phyloP scores from a whole-genome alignment of 1,140 invertebrate species.

The Microplitis mediator region DNA sequence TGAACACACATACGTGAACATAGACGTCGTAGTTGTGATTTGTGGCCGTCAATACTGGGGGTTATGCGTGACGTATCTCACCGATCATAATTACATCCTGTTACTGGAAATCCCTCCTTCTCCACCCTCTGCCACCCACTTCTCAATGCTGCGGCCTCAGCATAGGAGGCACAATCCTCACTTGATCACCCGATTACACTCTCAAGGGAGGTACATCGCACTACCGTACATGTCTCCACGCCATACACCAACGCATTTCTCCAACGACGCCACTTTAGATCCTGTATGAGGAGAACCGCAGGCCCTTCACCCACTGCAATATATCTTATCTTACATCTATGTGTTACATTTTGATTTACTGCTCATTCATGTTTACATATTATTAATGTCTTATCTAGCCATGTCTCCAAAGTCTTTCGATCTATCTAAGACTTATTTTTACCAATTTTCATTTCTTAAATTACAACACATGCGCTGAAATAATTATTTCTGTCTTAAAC shows the following conservation, averaged over 20 bases:
- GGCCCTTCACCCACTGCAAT: constrained; percentile 1
- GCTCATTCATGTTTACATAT: too few species aligned
- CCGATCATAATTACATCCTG: constrained; percentile 64
- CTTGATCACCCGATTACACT: neutral
- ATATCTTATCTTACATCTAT: neutral
- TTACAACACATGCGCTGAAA: too few species aligned
- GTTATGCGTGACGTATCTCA: constrained; percentile 62
- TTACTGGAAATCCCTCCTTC: constrained; percentile 50
- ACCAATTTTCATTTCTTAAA: too few species aligned
- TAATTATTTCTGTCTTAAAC: too few species aligned
- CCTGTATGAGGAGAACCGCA: constrained; percentile 18
- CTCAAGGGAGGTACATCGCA: constrained; percentile 11
- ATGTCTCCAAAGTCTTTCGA: too few species aligned
- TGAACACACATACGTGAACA: constrained; percentile 18
- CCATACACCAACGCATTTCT: constrained; percentile 16
- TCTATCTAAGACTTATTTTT: too few species aligned
- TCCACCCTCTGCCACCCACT: constrained; percentile 11
- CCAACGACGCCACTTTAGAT: constrained; percentile 23
- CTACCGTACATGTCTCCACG: neutral
- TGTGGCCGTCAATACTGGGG: constrained; percentile 61
- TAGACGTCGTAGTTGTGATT: constrained; percentile 52
- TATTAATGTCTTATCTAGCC: too few species aligned
- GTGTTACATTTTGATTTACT: too few species aligned
- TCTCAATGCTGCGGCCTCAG: neutral
- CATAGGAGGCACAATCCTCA: neutral